A percentile compares a stretch with the other conserved stretches of the same genome.
Conservation (phyloP, 2,797 vertebrate genomes). For the Urophycis tenuis region DNA sequence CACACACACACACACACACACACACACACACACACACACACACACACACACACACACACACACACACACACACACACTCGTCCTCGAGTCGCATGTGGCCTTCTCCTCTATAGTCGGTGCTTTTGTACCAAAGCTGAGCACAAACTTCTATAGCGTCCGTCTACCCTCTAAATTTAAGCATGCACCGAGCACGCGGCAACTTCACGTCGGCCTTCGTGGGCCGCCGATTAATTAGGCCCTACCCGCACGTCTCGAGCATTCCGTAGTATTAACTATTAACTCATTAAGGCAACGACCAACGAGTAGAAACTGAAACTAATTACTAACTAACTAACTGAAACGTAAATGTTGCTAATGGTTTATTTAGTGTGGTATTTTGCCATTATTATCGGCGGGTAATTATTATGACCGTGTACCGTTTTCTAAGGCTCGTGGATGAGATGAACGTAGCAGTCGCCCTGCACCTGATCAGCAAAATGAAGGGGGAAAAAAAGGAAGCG, state of each 20-base stretch:
- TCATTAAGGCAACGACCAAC: background rate
- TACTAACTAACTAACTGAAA: background rate
- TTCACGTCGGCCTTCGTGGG: too few relatives aligned
- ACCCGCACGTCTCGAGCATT: background rate
- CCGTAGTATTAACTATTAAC: background rate
- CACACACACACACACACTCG: constrained; percentile 50
- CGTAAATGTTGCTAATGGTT: background rate
- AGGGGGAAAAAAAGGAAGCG: constrained; percentile 21
- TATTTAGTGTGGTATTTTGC: background rate
- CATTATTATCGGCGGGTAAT: background rate
- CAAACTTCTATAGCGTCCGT: too few relatives aligned
- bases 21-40: constrained; percentile 9
- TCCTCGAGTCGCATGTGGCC: too few relatives aligned
- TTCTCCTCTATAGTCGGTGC: too few relatives aligned
- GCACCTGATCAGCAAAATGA: constrained; percentile 48
- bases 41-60: constrained; percentile 13
- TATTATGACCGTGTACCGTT: background rate
- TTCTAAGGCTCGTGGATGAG: constrained; percentile 1
- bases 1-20: background rate
- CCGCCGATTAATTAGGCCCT: too few relatives aligned
- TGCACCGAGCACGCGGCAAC: background rate
- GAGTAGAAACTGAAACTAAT: background rate
- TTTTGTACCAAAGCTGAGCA: too few relatives aligned
- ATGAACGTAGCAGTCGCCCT: constrained; percentile 13
- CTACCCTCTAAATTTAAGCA: background rate